A percentile compares a stretch with the other conserved stretches of the same genome.
Evolutionary conservation across 2,797 vertebrate genomes (phyloP).

Genomic region (Gephyroberyx darwinii): DNA sequence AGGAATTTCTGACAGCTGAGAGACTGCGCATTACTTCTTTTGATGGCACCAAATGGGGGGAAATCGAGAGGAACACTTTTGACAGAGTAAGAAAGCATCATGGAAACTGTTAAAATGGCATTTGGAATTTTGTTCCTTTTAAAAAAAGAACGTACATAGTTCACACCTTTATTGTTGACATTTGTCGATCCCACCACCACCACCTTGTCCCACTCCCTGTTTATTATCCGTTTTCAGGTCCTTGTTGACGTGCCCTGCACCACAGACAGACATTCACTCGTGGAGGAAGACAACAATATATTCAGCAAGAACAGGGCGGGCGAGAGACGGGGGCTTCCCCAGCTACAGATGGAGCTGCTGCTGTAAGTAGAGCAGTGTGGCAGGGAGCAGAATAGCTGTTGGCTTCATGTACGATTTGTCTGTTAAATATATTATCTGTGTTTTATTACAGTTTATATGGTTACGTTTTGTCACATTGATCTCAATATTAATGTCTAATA

Average conservation of each 20-base stretch:
- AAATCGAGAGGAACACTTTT: constrained; percentile 83
- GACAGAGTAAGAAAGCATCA: constrained; percentile 83
- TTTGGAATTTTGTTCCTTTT: not conserved
- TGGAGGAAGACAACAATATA: constrained; percentile 92
- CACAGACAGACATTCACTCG: constrained; percentile 85
- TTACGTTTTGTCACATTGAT: not conserved
- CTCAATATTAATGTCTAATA: no score
- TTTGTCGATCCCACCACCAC: not conserved
- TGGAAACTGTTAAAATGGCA: not conserved
- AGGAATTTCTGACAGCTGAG: constrained; percentile 64
- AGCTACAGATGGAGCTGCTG: constrained; percentile 90
- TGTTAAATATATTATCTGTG: not conserved
- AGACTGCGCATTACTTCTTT: constrained; percentile 83
- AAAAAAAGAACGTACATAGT: not conserved
- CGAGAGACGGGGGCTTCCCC: constrained; percentile 89
- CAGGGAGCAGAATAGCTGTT: not conserved
- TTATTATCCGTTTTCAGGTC: constrained; percentile 79
- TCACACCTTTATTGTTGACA: no score
- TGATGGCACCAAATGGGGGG: constrained; percentile 87
- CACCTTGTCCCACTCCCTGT: not conserved
- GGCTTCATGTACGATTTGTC: not conserved
- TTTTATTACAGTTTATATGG: not conserved
- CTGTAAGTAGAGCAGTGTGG: constrained; percentile 82
- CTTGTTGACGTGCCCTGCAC: constrained; percentile 96
- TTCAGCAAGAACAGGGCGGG: constrained; percentile 85